These are phyloP conservation scores for Sciurus niger DNA, from an alignment of 2,113 vertebrate genomes.

Conservation along the genomic window DNA sequence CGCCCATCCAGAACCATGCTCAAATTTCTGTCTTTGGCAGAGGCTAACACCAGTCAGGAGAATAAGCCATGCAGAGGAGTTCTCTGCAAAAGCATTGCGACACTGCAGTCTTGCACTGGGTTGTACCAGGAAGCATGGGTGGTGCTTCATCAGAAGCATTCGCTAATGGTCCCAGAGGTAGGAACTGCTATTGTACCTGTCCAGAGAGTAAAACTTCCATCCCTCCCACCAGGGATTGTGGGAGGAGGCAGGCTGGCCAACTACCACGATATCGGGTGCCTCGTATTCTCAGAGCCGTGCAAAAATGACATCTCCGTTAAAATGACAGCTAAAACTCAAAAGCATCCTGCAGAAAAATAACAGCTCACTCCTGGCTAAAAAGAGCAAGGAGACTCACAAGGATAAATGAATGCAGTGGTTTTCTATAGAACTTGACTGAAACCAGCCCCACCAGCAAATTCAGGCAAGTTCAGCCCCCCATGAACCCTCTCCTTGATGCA, in stretches of 20 bases:
- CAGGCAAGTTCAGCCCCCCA: background rate
- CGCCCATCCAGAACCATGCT: background rate
- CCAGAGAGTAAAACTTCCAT: conserved; percentile 52
- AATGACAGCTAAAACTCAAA: conserved; percentile 60
- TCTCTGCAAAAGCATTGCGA: conserved; percentile 18
- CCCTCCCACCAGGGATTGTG: conserved; percentile 4
- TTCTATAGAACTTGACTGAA: conserved; percentile 71
- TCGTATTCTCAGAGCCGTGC: conserved; percentile 39
- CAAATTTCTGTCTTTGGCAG: background rate
- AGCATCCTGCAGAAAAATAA: conserved; percentile 73
- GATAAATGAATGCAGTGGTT: background rate
- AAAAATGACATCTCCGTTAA: conserved; percentile 33
- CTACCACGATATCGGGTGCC: background rate
- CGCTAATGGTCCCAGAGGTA: conserved; percentile 56
- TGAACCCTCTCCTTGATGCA: background rate
- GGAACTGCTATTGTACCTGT: conserved; percentile 61
- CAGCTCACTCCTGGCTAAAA: conserved; percentile 76
- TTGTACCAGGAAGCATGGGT: background rate
- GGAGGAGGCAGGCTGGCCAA: background rate
- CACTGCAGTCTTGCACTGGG: background rate
- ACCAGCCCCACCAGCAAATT: conserved; percentile 24
- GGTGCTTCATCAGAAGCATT: background rate
- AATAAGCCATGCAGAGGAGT: background rate
- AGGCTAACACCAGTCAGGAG: background rate
- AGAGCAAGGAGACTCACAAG: conserved; percentile 74